Evolutionary conservation across 2,888 invertebrate genomes (phyloP).

Genomic region (Drosophila rubida): DNA sequence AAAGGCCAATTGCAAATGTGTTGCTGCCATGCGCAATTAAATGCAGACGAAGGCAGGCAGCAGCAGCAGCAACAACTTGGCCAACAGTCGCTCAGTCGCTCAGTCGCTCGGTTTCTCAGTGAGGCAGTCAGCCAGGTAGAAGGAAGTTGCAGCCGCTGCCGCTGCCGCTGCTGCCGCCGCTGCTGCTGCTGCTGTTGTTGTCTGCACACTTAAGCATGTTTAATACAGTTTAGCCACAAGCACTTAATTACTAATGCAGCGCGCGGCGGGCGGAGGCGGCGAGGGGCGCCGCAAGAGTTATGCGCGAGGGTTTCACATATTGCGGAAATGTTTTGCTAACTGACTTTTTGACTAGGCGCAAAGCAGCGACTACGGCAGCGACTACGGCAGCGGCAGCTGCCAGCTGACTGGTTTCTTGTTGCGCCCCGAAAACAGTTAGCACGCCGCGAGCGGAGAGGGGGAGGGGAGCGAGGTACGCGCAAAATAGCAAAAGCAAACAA

Average conservation of each 20-base stretch:
- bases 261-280: neutral
- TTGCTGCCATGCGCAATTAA: slow-evolving; percentile 74
- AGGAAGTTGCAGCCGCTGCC: slow-evolving; percentile 54
- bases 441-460: neutral
- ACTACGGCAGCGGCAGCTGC: slow-evolving; percentile 22
- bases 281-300: slow-evolving; percentile 10
- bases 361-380: slow-evolving; percentile 9
- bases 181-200: slow-evolving; percentile 44
- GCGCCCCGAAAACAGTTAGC: slow-evolving; percentile 26
- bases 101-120: slow-evolving; percentile 31
- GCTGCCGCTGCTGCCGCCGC: neutral
- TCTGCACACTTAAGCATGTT: slow-evolving; percentile 83
- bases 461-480: neutral
- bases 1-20: slow-evolving; percentile 79
- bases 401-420: slow-evolving; percentile 46
- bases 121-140: slow-evolving; percentile 41
- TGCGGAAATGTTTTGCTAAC: slow-evolving; percentile 76
- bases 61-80: slow-evolving; percentile 19
- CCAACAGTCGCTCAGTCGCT: slow-evolving; percentile 15
- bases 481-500: slow-evolving; percentile 9
- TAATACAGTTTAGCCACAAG: slow-evolving; percentile 84
- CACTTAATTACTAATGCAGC: slow-evolving; percentile 82
- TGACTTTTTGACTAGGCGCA: slow-evolving; percentile 48
- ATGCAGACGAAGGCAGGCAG: slow-evolving; percentile 55
- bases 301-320: slow-evolving; percentile 56